Conservation (phyloP, 1,140 invertebrate species). For the Akabosia matsudoensis region DNA sequence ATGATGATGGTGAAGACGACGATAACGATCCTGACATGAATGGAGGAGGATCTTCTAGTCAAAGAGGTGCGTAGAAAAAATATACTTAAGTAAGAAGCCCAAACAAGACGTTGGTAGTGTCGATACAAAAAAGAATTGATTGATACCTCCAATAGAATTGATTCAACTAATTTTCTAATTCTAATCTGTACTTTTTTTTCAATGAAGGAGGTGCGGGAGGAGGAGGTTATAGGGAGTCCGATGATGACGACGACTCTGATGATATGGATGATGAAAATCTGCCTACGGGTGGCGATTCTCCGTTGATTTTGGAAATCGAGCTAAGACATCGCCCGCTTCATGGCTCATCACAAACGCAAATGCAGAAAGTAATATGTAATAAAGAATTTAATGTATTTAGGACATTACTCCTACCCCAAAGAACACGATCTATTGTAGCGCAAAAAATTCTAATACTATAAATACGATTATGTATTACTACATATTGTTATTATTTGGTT, state of each 20-base stretch:
- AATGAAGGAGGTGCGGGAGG: background rate
- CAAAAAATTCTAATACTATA: too few relatives aligned
- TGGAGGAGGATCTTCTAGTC: conserved; percentile 1
- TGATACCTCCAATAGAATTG: too few relatives aligned
- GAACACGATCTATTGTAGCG: too few relatives aligned
- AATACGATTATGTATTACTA: too few relatives aligned
- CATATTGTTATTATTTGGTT: too few relatives aligned
- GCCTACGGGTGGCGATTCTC: background rate
- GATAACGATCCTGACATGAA: background rate
- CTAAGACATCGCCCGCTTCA: background rate
- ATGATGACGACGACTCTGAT: conserved; percentile 24
- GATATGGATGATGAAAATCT: background rate
- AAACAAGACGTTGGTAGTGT: background rate
- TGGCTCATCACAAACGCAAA: background rate
- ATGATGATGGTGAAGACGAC: conserved; percentile 21
- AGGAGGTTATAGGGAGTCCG: background rate
- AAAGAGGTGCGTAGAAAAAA: conserved; percentile 42
- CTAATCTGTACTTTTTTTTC: conserved; percentile 4
- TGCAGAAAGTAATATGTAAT: too few relatives aligned
- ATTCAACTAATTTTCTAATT: background rate
- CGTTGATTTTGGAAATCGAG: background rate
- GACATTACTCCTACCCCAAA: too few relatives aligned
- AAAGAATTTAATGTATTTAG: too few relatives aligned
- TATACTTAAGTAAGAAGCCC: background rate
- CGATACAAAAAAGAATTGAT: background rate